Evolutionary conservation across 2,888 invertebrate species (phyloP).

Genomic region (Polydrusus cervinus): DNA sequence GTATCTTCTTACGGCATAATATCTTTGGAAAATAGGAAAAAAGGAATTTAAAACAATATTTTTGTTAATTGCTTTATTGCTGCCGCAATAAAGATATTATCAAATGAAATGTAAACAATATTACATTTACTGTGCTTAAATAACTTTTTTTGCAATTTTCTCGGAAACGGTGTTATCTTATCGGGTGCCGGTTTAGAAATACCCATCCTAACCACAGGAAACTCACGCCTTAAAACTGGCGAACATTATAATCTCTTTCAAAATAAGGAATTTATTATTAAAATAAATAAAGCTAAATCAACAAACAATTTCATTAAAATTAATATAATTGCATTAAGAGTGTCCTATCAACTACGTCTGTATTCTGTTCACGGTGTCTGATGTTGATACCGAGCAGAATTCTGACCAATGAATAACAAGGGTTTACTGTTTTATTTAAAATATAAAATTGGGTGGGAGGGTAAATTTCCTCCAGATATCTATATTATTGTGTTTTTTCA

Average conservation of each 20-base stretch:
- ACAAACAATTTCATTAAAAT: background rate
- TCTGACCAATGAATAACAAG: too few species aligned
- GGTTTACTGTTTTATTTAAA: too few species aligned
- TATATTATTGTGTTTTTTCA: too few species aligned
- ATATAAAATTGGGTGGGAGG: too few species aligned
- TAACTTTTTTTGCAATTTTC: constrained; percentile 40
- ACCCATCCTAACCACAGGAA: constrained; percentile 41
- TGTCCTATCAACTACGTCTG: too few species aligned
- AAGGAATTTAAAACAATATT: background rate
- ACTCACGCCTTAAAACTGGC: constrained; percentile 27
- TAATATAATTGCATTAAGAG: background rate
- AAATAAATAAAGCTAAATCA: background rate
- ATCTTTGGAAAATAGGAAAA: too few species aligned
- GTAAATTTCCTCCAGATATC: too few species aligned
- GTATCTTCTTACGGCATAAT: too few species aligned
- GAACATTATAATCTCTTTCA: constrained; percentile 13
- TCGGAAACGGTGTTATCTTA: constrained; percentile 47
- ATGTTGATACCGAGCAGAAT: too few species aligned
- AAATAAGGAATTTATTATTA: background rate
- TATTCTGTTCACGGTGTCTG: too few species aligned
- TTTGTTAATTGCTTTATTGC: background rate
- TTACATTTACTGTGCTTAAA: background rate
- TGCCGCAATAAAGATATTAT: background rate
- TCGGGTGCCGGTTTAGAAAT: constrained; percentile 46
- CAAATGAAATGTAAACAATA: constrained; percentile 10